These are phyloP conservation scores for Pangasius larnaudii DNA, from an alignment of 2,797 vertebrate species.

Conservation along the genomic window DNA sequence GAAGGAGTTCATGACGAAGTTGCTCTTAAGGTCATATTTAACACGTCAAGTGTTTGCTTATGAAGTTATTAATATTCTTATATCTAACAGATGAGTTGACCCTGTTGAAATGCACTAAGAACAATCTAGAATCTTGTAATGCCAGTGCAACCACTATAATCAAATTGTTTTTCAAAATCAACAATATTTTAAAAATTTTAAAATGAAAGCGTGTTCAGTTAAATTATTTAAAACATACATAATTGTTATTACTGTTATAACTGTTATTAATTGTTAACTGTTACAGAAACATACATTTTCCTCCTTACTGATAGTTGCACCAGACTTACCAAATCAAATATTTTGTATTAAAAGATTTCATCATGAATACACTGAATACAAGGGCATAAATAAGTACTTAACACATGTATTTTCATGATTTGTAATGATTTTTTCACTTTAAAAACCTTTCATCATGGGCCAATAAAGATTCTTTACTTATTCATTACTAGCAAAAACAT, in stretches of 20 bases:
- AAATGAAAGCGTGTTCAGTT: neutral
- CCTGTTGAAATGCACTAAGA: no score
- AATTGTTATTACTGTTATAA: neutral
- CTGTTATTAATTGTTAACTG: neutral
- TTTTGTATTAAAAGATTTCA: no score
- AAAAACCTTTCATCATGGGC: neutral
- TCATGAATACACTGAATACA: neutral
- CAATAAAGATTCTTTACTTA: neutral
- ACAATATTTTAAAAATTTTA: no score
- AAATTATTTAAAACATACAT: neutral
- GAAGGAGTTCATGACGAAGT: neutral
- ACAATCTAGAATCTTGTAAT: neutral
- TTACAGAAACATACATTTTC: no score
- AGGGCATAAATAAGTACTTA: neutral
- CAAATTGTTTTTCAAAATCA: neutral
- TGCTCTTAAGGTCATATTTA: no score
- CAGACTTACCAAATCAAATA: neutral
- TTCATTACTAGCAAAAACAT: neutral
- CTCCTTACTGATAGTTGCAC: neutral
- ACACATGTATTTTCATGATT: neutral
- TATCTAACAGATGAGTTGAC: no score
- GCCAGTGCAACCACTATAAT: neutral
- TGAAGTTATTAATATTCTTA: no score
- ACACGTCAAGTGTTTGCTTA: no score
- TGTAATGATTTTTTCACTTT: neutral